Base-by-base conservation (phyloP, 23 tunicate genomes). In the Pegea sp. region DNA sequence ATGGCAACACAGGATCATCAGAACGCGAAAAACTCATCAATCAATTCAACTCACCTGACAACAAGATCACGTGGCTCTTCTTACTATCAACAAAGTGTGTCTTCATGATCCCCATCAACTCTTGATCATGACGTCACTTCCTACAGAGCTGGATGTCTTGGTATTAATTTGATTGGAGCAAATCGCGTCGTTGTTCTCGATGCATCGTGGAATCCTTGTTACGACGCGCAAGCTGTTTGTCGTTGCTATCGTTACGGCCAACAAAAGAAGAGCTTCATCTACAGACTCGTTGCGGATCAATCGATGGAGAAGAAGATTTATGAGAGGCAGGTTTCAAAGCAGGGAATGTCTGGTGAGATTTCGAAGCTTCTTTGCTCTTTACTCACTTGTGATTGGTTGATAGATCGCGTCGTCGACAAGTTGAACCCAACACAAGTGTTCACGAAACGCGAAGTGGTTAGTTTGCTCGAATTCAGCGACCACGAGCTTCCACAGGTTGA, bases 171-270 rank as follows among this genome's bases (percentile, higher is more conserved):
- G 52, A 67, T 77, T 31, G 98, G 90, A 16, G 98, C 98, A 18
- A 89, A 77, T 42, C 74, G 98, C n/a, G 98, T 89, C 3, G 80
- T 89, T 28, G 79, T 89, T 42, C 71, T 77, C 49, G 98, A 89
- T 31, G 76, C 84, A 20, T 77, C 90, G 3, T 89, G 98, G 98
- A 89, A 89, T 60, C 98, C 98, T 1, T 77, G 88, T 34, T 84
- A 89, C 38, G 98, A 89, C 57, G 98, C 98, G 0, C 98, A 89
- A 46, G 98, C 98, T 33, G 98, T 89, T 54, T 89, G 98, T 61
- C 46, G 98, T 23, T 75, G 73, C n/a, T 89, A 89, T 33, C 31
- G 98, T 26, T 76, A 76, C 57, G 98, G 98, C 24, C 98, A 89
- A 44, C 65, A 56, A 59, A 89, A 89, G 63, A 67, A 64, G 3